phyloP scores from a whole-genome alignment of 2,797 vertebrate species.

The Xenopus petersii region DNA sequence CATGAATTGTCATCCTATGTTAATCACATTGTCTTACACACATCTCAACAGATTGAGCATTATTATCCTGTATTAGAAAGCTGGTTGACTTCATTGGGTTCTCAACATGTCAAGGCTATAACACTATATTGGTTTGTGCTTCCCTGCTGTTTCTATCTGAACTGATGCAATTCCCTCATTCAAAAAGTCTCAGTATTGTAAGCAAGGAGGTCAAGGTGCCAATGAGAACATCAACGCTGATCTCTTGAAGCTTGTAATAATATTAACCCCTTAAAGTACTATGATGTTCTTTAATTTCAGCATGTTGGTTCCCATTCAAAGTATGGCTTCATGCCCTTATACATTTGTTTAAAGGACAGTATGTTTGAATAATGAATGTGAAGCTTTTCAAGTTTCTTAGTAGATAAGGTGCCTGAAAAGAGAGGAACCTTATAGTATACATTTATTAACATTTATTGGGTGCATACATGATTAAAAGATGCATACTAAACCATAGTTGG shows the following conservation, averaged over 20 bases:
- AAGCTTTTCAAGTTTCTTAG: no score
- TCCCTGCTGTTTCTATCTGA: constrained; percentile 59
- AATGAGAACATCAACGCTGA: constrained; percentile 46
- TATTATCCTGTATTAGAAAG: constrained; percentile 62
- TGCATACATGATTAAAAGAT: no score
- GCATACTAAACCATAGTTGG: no score
- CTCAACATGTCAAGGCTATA: constrained; percentile 53
- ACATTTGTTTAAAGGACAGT: no score
- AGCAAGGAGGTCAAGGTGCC: constrained; percentile 42
- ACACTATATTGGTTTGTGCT: constrained; percentile 61
- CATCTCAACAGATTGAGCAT: constrained; percentile 53
- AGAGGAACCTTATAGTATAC: no score
- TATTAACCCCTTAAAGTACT: constrained; percentile 33
- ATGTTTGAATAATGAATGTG: no score
- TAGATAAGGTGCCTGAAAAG: no score
- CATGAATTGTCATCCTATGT: constrained; percentile 15
- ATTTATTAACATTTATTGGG: no score
- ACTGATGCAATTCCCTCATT: constrained; percentile 52
- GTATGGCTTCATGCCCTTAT: no score
- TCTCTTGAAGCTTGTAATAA: background rate
- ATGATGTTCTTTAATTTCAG: no score
- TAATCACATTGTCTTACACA: constrained; percentile 49
- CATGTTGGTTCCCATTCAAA: no score
- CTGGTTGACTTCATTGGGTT: constrained; percentile 50
- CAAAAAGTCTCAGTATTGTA: constrained; percentile 37